These are phyloP conservation scores for Gymnogyps californianus DNA, from an alignment of 2,113 vertebrate species.

Conservation along the genomic window DNA sequence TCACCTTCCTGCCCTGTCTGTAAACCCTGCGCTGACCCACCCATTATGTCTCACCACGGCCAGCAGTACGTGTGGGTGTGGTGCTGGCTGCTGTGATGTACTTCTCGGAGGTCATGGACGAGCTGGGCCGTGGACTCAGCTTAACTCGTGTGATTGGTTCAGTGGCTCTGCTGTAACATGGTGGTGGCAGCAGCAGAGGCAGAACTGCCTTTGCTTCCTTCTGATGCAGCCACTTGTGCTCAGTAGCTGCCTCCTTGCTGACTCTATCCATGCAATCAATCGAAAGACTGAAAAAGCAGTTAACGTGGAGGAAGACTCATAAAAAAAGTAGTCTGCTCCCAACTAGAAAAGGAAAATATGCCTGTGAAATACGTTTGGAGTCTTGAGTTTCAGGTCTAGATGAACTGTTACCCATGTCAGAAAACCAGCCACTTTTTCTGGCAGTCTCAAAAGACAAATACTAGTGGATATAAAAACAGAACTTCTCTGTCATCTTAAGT, in stretches of 20 bases:
- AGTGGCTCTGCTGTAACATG: not conserved
- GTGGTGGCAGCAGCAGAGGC: not conserved
- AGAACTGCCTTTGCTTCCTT: not conserved
- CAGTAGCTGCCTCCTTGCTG: not conserved
- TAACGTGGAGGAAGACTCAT: not conserved
- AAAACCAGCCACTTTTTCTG: not conserved
- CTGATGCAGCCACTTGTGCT: rapidly evolving
- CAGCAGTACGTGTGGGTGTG: not conserved
- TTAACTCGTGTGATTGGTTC: not conserved
- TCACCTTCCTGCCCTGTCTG: not conserved
- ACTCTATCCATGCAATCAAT: not conserved
- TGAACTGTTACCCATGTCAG: not conserved
- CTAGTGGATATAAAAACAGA: not conserved
- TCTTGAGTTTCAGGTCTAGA: not conserved
- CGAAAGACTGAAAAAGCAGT: not conserved
- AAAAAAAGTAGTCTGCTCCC: not conserved
- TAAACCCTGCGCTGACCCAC: not conserved
- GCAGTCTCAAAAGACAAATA: not conserved
- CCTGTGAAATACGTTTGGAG: not conserved
- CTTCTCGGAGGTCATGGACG: not conserved
- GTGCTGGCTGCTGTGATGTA: not conserved
- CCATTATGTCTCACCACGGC: rapidly evolving
- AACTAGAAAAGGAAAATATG: not conserved
- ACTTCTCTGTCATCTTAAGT: not conserved
- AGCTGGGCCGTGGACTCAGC: not conserved